A percentile compares a stretch with the other conserved stretches of the same genome.
Conservation (phyloP, 1,140 invertebrate species). For the Venustaconcha ellipsiformis region DNA sequence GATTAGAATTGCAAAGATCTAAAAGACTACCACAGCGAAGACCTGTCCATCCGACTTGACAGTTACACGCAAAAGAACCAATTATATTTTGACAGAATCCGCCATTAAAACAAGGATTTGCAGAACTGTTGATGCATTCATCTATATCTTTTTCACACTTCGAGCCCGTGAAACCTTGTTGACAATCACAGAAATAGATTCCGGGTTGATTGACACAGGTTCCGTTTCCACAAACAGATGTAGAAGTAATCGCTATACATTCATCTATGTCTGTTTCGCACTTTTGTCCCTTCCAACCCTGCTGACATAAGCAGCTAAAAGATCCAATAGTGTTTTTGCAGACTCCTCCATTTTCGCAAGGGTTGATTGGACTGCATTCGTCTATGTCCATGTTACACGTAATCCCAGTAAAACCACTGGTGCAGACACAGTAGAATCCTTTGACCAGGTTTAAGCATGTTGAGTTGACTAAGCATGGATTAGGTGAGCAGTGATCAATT, state of each 20-base stretch:
- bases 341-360: constrained; percentile 41
- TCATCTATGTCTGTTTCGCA: constrained; percentile 35
- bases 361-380: constrained; percentile 18
- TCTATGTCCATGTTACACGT: constrained; percentile 1
- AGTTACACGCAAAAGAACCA: background rate
- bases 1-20: constrained; percentile 4
- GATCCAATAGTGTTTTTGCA: constrained; percentile 68
- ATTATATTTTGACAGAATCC: constrained; percentile 3
- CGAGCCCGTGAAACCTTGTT: constrained; percentile 35
- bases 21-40: too few species aligned
- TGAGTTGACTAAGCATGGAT: too few species aligned
- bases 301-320: constrained; percentile 85
- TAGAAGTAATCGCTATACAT: background rate
- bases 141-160: constrained; percentile 39
- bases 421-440: too few species aligned
- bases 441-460: too few species aligned
- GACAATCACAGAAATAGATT: constrained; percentile 32
- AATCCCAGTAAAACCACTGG: too few species aligned
- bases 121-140: background rate
- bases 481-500: too few species aligned
- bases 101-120: background rate
- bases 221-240: constrained; percentile 19
- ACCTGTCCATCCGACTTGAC: too few species aligned
- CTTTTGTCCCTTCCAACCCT: constrained; percentile 71
- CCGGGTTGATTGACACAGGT: constrained; percentile 28